Percentiles rank a stretch among this genome's conserved stretches.
These are phyloP conservation scores for Triplophysa bombifrons DNA, from an alignment of 2,797 vertebrate genomes.

Conservation along the genomic window DNA sequence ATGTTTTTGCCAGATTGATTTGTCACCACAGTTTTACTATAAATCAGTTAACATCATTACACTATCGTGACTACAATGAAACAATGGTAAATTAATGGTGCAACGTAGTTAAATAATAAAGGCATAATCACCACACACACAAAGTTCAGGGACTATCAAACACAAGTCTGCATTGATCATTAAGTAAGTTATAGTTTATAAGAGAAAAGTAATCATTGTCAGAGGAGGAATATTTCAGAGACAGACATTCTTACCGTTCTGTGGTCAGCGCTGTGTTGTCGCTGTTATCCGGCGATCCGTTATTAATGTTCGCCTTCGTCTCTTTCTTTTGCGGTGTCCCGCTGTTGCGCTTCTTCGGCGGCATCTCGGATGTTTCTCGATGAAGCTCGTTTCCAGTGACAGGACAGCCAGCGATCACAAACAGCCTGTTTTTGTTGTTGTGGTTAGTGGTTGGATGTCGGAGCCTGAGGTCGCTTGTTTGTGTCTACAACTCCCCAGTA, in stretches of 20 bases:
- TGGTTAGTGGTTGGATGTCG: neutral
- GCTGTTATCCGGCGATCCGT: conserved; percentile 29
- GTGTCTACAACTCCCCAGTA: neutral
- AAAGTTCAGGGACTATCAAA: no score
- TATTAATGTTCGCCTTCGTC: conserved; percentile 41
- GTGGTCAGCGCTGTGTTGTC: conserved; percentile 32
- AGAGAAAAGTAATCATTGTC: neutral
- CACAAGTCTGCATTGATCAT: neutral
- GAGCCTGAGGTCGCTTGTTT: neutral
- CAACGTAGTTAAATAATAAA: no score
- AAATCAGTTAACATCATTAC: no score
- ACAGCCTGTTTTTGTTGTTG: neutral
- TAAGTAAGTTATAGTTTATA: neutral
- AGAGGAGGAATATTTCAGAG: neutral
- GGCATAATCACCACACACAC: no score
- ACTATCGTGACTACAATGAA: no score
- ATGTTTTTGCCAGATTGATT: no score
- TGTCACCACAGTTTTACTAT: no score
- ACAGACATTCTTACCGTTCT: conserved; percentile 41
- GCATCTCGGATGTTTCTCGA: conserved; percentile 41
- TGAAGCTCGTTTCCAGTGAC: neutral
- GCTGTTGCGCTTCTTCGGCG: conserved; percentile 58
- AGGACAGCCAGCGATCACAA: neutral
- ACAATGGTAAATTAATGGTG: no score
- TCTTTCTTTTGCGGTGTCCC: conserved; percentile 51